Conservation (phyloP, 2,888 invertebrate species). For the Trichopria drosophilae region DNA sequence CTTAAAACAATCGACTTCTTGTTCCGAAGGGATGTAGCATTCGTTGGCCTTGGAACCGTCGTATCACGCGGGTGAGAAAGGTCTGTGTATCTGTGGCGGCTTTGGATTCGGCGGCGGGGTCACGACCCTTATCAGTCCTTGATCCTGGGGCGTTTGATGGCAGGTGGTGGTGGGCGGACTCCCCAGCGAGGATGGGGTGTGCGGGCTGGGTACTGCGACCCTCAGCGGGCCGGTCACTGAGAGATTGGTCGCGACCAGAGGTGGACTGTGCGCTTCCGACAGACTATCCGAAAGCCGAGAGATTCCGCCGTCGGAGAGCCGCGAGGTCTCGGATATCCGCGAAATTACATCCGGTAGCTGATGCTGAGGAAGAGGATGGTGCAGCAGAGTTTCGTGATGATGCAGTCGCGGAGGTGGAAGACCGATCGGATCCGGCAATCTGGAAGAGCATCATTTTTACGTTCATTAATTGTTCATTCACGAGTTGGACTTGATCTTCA, state of each 20-base stretch:
- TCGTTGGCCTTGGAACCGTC: slow-evolving; percentile 33
- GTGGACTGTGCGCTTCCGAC: slow-evolving; percentile 56
- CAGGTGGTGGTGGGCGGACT: slow-evolving; percentile 47
- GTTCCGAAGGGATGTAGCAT: slow-evolving; percentile 25
- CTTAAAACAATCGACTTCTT: slow-evolving; percentile 34
- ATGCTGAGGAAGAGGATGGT: slow-evolving; percentile 49
- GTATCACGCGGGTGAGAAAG: slow-evolving; percentile 59
- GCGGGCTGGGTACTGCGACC: slow-evolving; percentile 56
- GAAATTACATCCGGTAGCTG: slow-evolving; percentile 51
- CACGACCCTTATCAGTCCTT: slow-evolving; percentile 51
- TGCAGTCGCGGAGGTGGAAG: slow-evolving; percentile 52
- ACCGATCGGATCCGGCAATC: slow-evolving; percentile 54
- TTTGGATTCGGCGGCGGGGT: slow-evolving; percentile 55
- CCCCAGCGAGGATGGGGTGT: slow-evolving; percentile 56
- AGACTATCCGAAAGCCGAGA: slow-evolving; percentile 55
- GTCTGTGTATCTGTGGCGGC: slow-evolving; percentile 56
- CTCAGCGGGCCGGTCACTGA: slow-evolving; percentile 55
- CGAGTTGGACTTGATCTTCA: background rate
- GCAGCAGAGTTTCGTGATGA: slow-evolving; percentile 53
- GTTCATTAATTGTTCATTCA: background rate
- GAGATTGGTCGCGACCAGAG: slow-evolving; percentile 55
- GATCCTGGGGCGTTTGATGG: slow-evolving; percentile 36
- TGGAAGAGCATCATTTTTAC: slow-evolving; percentile 36
- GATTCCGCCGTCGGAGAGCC: slow-evolving; percentile 54
- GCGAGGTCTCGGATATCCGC: slow-evolving; percentile 54